A percentile compares a stretch with the other conserved stretches of the same genome.
phyloP scores from a whole-genome alignment of 2,888 invertebrate species.

The Escarpia spicata region DNA sequence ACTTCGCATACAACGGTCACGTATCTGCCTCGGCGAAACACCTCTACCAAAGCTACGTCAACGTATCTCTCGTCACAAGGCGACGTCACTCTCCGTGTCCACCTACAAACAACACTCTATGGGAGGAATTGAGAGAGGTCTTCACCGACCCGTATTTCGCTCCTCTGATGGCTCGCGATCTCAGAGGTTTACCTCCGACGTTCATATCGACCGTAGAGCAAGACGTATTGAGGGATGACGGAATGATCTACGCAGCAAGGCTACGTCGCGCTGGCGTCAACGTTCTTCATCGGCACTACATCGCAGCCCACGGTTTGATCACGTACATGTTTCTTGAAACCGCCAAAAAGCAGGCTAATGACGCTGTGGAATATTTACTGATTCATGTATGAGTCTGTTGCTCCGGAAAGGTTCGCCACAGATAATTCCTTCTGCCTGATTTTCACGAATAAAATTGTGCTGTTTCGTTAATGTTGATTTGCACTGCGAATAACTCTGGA shows the following conservation, averaged over 20 bases:
- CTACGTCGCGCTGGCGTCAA: constrained; percentile 53
- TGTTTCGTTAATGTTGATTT: not conserved
- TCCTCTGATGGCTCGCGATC: constrained; percentile 59
- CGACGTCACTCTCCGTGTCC: not conserved
- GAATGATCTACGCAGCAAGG: constrained; percentile 61
- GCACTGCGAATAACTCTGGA: too few species aligned
- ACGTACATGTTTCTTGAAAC: not conserved
- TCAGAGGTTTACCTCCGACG: constrained; percentile 55
- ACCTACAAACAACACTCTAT: not conserved
- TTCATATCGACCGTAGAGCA: constrained; percentile 64
- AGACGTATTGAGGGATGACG: constrained; percentile 65
- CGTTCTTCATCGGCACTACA: constrained; percentile 50
- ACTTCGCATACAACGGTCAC: not conserved
- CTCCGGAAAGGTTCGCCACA: not conserved
- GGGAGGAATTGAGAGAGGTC: constrained; percentile 38
- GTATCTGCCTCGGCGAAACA: not conserved
- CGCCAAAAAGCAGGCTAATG: not conserved
- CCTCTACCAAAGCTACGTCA: not conserved
- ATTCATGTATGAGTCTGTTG: not conserved
- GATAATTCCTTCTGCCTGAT: not conserved
- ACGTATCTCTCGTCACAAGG: not conserved
- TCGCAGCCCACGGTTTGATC: not conserved
- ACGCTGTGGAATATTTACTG: not conserved
- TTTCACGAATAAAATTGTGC: not conserved
- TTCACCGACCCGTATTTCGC: constrained; percentile 56